Conservation (phyloP, 1,140 invertebrate genomes). For the Acromyrmex echinatior region DNA sequence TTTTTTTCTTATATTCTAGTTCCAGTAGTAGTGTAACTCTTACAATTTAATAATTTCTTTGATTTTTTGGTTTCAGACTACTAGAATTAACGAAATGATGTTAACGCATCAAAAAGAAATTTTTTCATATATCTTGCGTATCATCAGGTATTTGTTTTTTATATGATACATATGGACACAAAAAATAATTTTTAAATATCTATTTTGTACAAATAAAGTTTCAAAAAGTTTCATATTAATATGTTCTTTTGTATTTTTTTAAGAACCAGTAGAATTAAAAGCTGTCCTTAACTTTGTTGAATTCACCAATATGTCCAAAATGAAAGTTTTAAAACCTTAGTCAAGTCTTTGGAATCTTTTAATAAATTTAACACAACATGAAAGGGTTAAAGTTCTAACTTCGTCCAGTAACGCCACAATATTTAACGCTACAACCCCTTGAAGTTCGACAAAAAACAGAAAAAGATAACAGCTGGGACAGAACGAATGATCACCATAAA, state of each 20-base stretch:
- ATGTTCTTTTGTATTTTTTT: not conserved
- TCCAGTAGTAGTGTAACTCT: no score
- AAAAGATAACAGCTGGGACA: not conserved
- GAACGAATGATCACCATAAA: slow-evolving; percentile 43
- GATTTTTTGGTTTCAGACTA: no score
- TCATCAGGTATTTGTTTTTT: no score
- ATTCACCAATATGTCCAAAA: not conserved
- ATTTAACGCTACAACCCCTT: slow-evolving; percentile 13
- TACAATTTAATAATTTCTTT: no score
- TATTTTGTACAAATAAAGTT: no score
- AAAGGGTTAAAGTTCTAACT: slow-evolving; percentile 45
- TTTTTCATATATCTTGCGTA: no score
- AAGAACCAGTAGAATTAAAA: not conserved
- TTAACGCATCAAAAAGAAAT: no score
- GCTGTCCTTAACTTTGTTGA: not conserved
- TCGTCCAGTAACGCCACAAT: slow-evolving; percentile 9
- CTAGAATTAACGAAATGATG: no score
- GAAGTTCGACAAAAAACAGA: not conserved
- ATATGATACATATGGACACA: no score
- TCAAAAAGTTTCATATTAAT: no score
- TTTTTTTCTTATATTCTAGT: no score
- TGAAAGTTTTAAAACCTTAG: slow-evolving; percentile 16
- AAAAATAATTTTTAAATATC: no score
- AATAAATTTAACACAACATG: slow-evolving; percentile 24
- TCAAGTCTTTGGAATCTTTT: not conserved